Evolutionary conservation across 2,113 vertebrate species (phyloP).

Genomic region (Carassius gibelio): DNA sequence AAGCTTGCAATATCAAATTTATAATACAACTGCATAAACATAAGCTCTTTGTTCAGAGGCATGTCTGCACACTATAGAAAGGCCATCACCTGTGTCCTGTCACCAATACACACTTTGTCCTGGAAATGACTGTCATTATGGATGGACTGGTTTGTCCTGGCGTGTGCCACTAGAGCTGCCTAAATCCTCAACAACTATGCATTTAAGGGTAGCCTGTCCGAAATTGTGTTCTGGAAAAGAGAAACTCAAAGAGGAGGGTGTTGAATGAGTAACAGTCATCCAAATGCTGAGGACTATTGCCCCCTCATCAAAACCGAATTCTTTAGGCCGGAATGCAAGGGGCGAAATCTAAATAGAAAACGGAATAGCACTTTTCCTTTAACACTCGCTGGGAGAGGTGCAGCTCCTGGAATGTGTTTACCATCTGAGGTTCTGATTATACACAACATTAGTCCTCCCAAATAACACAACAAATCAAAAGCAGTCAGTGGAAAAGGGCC

Average conservation of each 20-base stretch:
- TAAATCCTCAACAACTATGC: not conserved
- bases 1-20: too few relatives aligned
- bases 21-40: not conserved
- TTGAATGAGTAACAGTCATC: slow-evolving; percentile 9
- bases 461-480: slow-evolving; percentile 71
- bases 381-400: slow-evolving; percentile 4
- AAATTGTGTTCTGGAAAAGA: not conserved
- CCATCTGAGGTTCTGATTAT: slow-evolving; percentile 68
- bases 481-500: slow-evolving; percentile 52
- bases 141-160: not conserved
- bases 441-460: slow-evolving; percentile 67
- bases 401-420: slow-evolving; percentile 64
- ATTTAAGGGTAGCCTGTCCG: not conserved
- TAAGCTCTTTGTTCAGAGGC: not conserved
- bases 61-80: not conserved
- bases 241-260: not conserved
- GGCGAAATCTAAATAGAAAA: not conserved
- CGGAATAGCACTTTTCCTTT: slow-evolving; percentile 14
- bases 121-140: not conserved
- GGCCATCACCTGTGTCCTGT: not conserved
- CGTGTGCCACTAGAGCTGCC: not conserved
- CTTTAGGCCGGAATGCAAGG: not conserved
- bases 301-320: slow-evolving; percentile 1
- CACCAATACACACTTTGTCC: not conserved
- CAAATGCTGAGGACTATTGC: not conserved